These are phyloP conservation scores for Gyrodactylus salaris DNA, from an alignment of 1,140 invertebrate genomes.

Conservation along the genomic window DNA sequence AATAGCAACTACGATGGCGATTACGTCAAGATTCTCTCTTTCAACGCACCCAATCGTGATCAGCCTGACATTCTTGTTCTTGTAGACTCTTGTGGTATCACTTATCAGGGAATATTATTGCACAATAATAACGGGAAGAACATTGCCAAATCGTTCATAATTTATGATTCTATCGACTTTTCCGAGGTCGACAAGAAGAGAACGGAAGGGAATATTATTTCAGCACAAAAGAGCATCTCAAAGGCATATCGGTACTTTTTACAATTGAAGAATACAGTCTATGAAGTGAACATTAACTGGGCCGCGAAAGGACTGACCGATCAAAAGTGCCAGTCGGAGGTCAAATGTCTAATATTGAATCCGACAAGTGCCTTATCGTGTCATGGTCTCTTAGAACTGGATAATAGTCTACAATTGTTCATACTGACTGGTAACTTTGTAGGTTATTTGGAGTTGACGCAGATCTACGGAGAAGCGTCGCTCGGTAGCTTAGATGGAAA, in stretches of 20 bases:
- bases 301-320: background rate
- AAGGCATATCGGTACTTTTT: background rate
- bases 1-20: background rate
- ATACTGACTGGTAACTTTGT: background rate
- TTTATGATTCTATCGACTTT: background rate
- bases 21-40: background rate
- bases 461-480: background rate
- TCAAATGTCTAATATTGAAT: background rate
- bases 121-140: background rate
- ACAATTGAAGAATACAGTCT: background rate
- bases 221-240: background rate
- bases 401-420: background rate
- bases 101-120: background rate
- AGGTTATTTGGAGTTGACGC: background rate
- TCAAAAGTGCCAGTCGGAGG: background rate
- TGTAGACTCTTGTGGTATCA: background rate
- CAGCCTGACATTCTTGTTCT: background rate
- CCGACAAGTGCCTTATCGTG: background rate
- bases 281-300: background rate
- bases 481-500: background rate
- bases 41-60: background rate
- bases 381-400: background rate
- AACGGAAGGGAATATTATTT: background rate
- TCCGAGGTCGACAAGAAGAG: background rate
- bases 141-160: no score